phyloP scores from a whole-genome alignment of 2,888 invertebrate genomes.

The Eristalinus sepulchralis region DNA sequence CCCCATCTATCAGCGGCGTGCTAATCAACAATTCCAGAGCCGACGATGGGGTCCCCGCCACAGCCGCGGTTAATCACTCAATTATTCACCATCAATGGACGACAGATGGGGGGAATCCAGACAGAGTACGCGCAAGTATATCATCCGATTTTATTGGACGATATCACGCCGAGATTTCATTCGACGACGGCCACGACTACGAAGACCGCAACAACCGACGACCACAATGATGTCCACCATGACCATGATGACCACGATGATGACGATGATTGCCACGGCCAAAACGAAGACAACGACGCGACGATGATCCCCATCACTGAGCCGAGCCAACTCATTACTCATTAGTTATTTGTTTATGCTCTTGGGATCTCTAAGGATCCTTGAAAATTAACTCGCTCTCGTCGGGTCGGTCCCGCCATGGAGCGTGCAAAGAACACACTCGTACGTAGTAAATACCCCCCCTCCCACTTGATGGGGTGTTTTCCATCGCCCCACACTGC shows the following conservation, averaged over 20 bases:
- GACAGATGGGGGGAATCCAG: constrained; percentile 68
- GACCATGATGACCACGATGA: constrained; percentile 3
- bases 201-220: not conserved
- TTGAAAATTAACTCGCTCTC: constrained; percentile 46
- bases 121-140: constrained; percentile 57
- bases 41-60: constrained; percentile 1
- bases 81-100: constrained; percentile 70
- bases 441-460: constrained; percentile 44
- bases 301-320: constrained; percentile 49
- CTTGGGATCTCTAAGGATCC: constrained; percentile 49
- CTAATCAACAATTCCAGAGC: constrained; percentile 53
- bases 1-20: constrained; percentile 42
- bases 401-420: not conserved
- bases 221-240: constrained; percentile 2
- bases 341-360: constrained; percentile 70
- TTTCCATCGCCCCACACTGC: constrained; percentile 54
- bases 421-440: constrained; percentile 18
- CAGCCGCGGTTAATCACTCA: constrained; percentile 63
- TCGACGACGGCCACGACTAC: constrained; percentile 23
- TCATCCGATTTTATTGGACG: constrained; percentile 70
- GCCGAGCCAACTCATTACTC: constrained; percentile 66
- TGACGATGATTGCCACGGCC: constrained; percentile 31
- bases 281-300: constrained; percentile 8
- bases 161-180: constrained; percentile 66
- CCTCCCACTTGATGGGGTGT: constrained; percentile 58